Evolutionary conservation across 2,113 vertebrate species (phyloP).

Genomic region (Erinaceus europaeus): DNA sequence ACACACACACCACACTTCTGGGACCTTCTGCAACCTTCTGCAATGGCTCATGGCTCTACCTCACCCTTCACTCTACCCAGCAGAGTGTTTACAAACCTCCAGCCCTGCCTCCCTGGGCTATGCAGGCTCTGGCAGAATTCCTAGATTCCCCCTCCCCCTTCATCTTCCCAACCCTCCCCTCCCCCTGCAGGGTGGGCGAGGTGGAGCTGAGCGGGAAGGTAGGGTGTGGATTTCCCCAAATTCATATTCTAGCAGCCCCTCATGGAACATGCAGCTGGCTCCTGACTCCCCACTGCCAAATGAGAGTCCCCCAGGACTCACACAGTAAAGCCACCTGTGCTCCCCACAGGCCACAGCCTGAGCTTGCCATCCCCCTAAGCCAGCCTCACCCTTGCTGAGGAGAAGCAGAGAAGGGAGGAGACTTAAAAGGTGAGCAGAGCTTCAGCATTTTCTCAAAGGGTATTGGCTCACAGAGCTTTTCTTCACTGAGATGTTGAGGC

Average conservation of each 20-base stretch:
- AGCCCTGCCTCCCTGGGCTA: neutral
- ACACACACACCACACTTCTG: too few species aligned
- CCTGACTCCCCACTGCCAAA: too few species aligned
- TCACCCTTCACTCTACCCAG: constrained; percentile 25
- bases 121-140: neutral
- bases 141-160: neutral
- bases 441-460: neutral
- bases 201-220: neutral
- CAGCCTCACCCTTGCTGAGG: accelerated
- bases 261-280: neutral
- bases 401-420: accelerated
- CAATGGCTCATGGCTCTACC: constrained; percentile 43
- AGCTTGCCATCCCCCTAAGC: neutral
- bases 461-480: too few species aligned
- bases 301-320: too few species aligned
- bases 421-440: neutral
- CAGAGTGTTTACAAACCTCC: constrained; percentile 2
- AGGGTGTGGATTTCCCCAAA: neutral
- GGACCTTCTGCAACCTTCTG: too few species aligned
- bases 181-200: neutral
- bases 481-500: too few species aligned
- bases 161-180: accelerated
- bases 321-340: neutral
- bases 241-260: neutral
- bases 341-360: neutral